Percentiles rank a stretch among this genome's conserved stretches.
phyloP scores from a whole-genome alignment of 2,797 vertebrate genomes.

The Lagocephalus sceleratus region DNA sequence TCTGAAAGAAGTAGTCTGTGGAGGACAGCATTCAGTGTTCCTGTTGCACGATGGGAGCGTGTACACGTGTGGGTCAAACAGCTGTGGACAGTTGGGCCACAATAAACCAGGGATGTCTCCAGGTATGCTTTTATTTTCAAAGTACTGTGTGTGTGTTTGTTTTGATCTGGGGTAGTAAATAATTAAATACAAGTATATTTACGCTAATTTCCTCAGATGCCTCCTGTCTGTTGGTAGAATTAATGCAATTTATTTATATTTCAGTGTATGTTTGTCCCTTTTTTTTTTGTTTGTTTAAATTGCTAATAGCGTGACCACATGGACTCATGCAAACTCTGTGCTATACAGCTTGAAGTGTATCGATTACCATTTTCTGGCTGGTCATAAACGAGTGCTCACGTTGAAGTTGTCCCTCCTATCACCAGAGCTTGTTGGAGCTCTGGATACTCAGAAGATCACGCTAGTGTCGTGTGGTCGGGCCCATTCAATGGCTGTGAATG shows the following conservation, averaged over 20 bases:
- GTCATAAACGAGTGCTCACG: neutral
- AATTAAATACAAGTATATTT: too few species aligned
- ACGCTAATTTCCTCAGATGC: too few species aligned
- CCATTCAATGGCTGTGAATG: slow-evolving; percentile 88
- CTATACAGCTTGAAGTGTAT: neutral
- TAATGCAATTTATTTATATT: too few species aligned
- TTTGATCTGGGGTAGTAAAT: too few species aligned
- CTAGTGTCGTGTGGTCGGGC: slow-evolving; percentile 88
- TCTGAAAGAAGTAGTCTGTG: slow-evolving; percentile 87
- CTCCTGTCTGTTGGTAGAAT: neutral
- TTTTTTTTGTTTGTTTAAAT: too few species aligned
- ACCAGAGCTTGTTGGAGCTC: slow-evolving; percentile 84
- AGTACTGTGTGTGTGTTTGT: neutral
- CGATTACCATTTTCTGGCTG: neutral
- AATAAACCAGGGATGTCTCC: slow-evolving; percentile 81
- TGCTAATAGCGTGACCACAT: too few species aligned
- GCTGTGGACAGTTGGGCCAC: slow-evolving; percentile 90
- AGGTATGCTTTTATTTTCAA: slow-evolving; percentile 75
- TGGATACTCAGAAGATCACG: slow-evolving; percentile 89
- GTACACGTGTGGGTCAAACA: slow-evolving; percentile 90
- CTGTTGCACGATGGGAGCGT: slow-evolving; percentile 89
- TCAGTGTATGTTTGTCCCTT: too few species aligned
- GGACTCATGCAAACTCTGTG: neutral
- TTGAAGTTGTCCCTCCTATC: slow-evolving; percentile 19
- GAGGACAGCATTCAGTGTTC: slow-evolving; percentile 88